Evolutionary conservation across 1,140 invertebrate genomes (phyloP).

Genomic region (Dreissena rostriformis): DNA sequence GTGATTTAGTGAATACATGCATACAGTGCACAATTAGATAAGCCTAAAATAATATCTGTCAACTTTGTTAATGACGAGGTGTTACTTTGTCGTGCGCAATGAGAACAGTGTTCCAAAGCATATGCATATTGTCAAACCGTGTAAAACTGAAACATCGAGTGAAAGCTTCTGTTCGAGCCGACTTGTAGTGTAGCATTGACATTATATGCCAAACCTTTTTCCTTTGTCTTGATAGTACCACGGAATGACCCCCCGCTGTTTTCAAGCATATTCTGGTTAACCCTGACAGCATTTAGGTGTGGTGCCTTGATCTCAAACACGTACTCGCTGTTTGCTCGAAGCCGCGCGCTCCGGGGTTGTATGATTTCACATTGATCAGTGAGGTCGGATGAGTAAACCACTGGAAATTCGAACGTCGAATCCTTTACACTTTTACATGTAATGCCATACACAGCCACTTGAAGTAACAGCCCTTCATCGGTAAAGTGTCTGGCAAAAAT

Average conservation of each 20-base stretch:
- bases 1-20: too few species aligned
- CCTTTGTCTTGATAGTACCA: neutral
- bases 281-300: neutral
- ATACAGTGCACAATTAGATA: too few species aligned
- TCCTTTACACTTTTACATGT: constrained; percentile 35
- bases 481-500: constrained; percentile 32
- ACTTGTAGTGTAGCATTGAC: neutral
- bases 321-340: constrained; percentile 9
- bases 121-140: neutral
- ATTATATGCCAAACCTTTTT: neutral
- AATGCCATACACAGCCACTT: constrained; percentile 47
- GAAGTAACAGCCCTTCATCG: constrained; percentile 2
- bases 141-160: neutral
- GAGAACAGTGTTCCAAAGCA: too few species aligned
- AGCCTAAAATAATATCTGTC: too few species aligned
- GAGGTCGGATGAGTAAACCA: neutral
- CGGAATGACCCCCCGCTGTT: constrained; percentile 5
- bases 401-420: constrained; percentile 8
- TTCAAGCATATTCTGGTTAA: neutral
- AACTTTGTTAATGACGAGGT: too few species aligned
- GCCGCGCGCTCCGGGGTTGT: neutral
- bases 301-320: constrained; percentile 13
- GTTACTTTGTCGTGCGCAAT: too few species aligned
- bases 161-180: neutral
- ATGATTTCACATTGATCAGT: neutral